These are phyloP conservation scores for Nephrotoma flavescens DNA, from an alignment of 2,888 invertebrate species.

Conservation along the genomic window DNA sequence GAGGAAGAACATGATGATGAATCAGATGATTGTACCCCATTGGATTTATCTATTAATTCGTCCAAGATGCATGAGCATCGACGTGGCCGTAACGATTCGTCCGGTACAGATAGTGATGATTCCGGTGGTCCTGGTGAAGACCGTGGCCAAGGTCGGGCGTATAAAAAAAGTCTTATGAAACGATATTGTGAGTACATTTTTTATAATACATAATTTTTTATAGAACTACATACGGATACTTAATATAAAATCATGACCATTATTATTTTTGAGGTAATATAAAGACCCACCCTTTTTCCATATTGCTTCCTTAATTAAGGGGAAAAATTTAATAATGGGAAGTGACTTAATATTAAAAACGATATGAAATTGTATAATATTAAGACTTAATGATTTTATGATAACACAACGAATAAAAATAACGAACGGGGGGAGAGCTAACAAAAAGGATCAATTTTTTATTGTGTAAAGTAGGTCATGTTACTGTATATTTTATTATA, in stretches of 20 bases:
- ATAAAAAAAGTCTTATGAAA: conserved; percentile 87
- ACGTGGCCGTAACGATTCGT: conserved; percentile 47
- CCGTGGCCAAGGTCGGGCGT: conserved; percentile 43
- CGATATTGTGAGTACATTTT: conserved; percentile 73
- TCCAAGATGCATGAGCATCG: conserved; percentile 21
- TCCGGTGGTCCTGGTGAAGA: conserved; percentile 42
- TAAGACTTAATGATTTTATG: background rate
- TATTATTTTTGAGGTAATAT: background rate
- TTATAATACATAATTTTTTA: background rate
- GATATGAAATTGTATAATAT: background rate
- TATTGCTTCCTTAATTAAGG: background rate
- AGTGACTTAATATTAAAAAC: background rate
- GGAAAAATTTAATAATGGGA: background rate
- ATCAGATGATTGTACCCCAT: conserved; percentile 48
- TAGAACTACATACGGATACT: background rate
- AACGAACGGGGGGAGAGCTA: background rate
- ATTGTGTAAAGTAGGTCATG: conserved; percentile 5
- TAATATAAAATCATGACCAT: background rate
- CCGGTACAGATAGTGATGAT: conserved; percentile 69
- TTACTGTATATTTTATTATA: background rate
- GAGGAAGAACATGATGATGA: conserved; percentile 16
- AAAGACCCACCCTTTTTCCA: background rate
- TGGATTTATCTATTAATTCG: conserved; percentile 57
- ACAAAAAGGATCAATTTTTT: conserved; percentile 2
- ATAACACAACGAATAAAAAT: background rate